A percentile compares a stretch with the other conserved stretches of the same genome.
Conservation (phyloP, 2,888 invertebrate genomes). For the Xestia sexstrigata region DNA sequence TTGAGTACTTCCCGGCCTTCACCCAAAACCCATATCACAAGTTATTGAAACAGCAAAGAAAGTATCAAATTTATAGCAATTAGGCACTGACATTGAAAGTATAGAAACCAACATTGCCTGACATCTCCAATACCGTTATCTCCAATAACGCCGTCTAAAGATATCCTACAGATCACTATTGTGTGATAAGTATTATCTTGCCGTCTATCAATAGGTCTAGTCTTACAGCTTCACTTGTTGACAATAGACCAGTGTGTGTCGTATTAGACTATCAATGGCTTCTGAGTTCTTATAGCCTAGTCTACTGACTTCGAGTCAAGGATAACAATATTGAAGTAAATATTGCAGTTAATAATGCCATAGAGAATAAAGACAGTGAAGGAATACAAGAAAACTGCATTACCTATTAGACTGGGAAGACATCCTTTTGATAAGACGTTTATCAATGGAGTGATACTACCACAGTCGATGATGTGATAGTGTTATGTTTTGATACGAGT, state of each 20-base stretch:
- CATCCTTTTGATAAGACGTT: conserved; percentile 6
- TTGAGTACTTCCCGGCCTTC: not conserved
- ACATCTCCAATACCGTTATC: conserved; percentile 53
- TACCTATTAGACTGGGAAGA: conserved; percentile 33
- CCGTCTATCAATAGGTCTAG: conserved; percentile 64
- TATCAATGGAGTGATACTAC: not conserved
- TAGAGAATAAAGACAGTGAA: conserved; percentile 7
- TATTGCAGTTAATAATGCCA: conserved; percentile 27
- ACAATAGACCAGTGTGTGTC: conserved; percentile 51
- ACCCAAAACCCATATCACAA: not conserved
- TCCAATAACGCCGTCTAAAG: conserved; percentile 48
- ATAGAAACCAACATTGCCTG: conserved; percentile 31
- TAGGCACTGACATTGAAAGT: conserved; percentile 30
- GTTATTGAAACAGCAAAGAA: conserved; percentile 27
- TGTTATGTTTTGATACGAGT: not conserved
- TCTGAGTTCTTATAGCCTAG: conserved; percentile 33
- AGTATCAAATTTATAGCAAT: conserved; percentile 56
- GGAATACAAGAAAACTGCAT: conserved; percentile 15
- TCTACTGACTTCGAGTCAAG: conserved; percentile 33
- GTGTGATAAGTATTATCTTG: conserved; percentile 57
- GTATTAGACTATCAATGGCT: conserved; percentile 57
- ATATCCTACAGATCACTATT: conserved; percentile 55
- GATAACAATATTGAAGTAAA: conserved; percentile 22
- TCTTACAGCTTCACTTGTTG: conserved; percentile 57
- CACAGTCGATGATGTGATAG: not conserved